Percentiles rank a stretch among this genome's conserved stretches.
These are phyloP conservation scores for Leptinotarsa peninsularis DNA, from an alignment of 2,888 invertebrate species.

Conservation along the genomic window DNA sequence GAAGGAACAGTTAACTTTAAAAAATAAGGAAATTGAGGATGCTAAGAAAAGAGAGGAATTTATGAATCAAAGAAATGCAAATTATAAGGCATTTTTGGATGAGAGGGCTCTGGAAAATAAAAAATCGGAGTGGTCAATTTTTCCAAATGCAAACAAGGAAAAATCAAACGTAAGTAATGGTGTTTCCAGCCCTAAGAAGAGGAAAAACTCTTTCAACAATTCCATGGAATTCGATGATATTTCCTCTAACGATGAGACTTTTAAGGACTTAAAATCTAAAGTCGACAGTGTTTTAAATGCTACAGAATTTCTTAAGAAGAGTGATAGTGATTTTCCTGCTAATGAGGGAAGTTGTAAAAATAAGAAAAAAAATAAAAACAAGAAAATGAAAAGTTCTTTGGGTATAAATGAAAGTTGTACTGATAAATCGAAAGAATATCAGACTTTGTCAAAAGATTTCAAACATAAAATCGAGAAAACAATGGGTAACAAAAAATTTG, in stretches of 20 bases:
- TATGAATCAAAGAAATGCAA: slow-evolving; percentile 50
- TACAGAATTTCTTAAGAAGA: slow-evolving; percentile 28
- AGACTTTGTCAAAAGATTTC: slow-evolving; percentile 25
- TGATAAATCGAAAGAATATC: neutral
- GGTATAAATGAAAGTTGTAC: neutral
- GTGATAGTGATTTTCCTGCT: slow-evolving; percentile 52
- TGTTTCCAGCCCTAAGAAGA: slow-evolving; percentile 11
- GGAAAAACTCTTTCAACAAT: neutral
- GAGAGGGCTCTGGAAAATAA: slow-evolving; percentile 66
- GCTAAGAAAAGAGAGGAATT: slow-evolving; percentile 67
- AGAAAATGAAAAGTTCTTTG: neutral
- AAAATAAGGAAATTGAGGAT: slow-evolving; percentile 68
- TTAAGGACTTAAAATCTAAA: slow-evolving; percentile 42
- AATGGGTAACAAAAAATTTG: slow-evolving; percentile 30
- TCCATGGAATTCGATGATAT: slow-evolving; percentile 6
- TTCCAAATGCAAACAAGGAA: slow-evolving; percentile 59
- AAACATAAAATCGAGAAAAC: slow-evolving; percentile 45
- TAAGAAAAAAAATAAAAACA: neutral
- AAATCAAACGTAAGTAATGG: slow-evolving; percentile 35
- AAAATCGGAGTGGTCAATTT: slow-evolving; percentile 71
- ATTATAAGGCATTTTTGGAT: slow-evolving; percentile 56
- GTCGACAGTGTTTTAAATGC: slow-evolving; percentile 43
- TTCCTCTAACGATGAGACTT: slow-evolving; percentile 37
- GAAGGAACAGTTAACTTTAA: slow-evolving; percentile 72
- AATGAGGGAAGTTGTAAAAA: slow-evolving; percentile 48